phyloP scores from a whole-genome alignment of 2,888 invertebrate genomes.

The Mythimna impura region DNA sequence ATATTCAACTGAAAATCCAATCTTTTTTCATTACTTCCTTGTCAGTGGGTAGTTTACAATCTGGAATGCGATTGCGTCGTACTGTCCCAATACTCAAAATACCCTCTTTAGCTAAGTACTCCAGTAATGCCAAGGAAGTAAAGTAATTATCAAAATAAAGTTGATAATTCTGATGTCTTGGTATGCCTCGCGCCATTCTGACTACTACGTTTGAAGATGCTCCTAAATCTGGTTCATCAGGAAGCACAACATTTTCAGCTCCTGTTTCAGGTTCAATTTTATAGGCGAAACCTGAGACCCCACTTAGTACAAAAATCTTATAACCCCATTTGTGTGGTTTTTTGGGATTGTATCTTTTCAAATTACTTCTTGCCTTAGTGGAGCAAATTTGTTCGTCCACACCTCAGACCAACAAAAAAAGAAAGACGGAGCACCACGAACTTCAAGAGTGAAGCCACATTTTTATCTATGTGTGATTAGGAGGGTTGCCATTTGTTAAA shows the following conservation, averaged over 20 bases:
- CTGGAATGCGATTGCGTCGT: background rate
- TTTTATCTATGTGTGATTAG: too few species aligned
- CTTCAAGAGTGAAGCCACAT: too few species aligned
- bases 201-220: slow-evolving; percentile 65
- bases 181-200: slow-evolving; percentile 38
- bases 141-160: slow-evolving; percentile 65
- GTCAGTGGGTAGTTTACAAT: background rate
- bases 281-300: slow-evolving; percentile 66
- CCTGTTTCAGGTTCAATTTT: slow-evolving; percentile 69
- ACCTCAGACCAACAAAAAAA: too few species aligned
- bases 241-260: slow-evolving; percentile 56
- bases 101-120: background rate
- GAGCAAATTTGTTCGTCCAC: too few species aligned
- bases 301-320: slow-evolving; percentile 68
- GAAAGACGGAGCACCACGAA: too few species aligned
- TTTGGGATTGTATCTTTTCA: slow-evolving; percentile 68
- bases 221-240: slow-evolving; percentile 64
- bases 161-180: slow-evolving; percentile 58
- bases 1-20: too few species aligned
- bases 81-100: background rate
- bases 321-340: slow-evolving; percentile 74
- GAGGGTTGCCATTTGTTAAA: too few species aligned
- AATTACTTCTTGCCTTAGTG: too few species aligned
- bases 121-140: background rate
- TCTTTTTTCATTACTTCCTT: too few species aligned